A percentile compares a stretch with the other conserved stretches of the same genome.
Conservation (phyloP, 2,113 vertebrate genomes). For the Hepsetus odoe region DNA sequence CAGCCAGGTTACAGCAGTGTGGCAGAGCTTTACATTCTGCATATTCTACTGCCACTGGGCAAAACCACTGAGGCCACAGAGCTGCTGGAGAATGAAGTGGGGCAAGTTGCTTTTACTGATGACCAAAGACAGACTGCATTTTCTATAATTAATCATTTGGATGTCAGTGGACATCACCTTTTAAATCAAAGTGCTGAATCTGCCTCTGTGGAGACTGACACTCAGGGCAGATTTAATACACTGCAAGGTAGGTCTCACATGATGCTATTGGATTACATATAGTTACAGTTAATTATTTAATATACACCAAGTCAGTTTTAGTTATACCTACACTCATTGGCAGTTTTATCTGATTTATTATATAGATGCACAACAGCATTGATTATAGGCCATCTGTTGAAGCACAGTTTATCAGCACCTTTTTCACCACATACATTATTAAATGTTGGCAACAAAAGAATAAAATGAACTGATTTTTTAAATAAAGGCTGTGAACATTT, state of each 20-base stretch:
- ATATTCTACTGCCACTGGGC: slow-evolving; percentile 82
- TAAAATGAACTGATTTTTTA: too few relatives aligned
- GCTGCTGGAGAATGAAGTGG: slow-evolving; percentile 70
- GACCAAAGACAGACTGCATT: slow-evolving; percentile 70
- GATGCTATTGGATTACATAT: neutral
- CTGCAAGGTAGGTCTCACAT: slow-evolving; percentile 58
- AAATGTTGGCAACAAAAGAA: too few relatives aligned
- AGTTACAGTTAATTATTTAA: too few relatives aligned
- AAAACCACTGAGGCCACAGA: slow-evolving; percentile 75
- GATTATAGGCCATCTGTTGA: too few relatives aligned
- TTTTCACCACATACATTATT: too few relatives aligned
- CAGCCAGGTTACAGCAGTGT: slow-evolving; percentile 70
- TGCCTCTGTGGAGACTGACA: slow-evolving; percentile 4
- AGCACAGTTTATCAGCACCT: too few relatives aligned
- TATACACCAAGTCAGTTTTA: too few relatives aligned
- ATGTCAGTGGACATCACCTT: slow-evolving; percentile 8
- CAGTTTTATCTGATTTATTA: too few relatives aligned
- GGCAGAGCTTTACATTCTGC: slow-evolving; percentile 82
- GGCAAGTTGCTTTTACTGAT: slow-evolving; percentile 63
- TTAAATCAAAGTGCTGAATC: neutral
- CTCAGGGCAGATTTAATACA: neutral
- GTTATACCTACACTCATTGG: too few relatives aligned
- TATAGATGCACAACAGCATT: too few relatives aligned
- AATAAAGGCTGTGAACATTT: too few relatives aligned
- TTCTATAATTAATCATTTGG: slow-evolving; percentile 66